Base-by-base conservation (phyloP, 2,888 invertebrate genomes). In the Creontiades dilutus region DNA sequence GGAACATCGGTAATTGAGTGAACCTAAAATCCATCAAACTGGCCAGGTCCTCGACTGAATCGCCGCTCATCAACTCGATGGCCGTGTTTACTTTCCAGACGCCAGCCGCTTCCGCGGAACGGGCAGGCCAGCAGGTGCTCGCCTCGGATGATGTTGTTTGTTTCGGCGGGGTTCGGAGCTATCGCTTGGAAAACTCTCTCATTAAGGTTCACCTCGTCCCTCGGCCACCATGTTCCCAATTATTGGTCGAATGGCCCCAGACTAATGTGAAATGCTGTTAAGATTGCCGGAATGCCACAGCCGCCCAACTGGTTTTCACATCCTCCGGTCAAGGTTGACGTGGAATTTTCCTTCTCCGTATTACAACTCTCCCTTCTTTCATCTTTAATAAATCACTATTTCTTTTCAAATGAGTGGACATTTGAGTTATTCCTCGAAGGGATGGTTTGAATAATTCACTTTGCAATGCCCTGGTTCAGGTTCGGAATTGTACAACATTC, bases 241-340 rank as follows among this genome's bases (percentile, higher is more conserved):
- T 37, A 78, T 78, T 78, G 78, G 47, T 19, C 76, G 76, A 76
- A 76, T 9, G 61, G 16, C n/a, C 23, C 68, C 78, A 47, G 78
- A 19, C 78, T 78, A 78, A 78, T 78, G 78, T 78, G 78, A 46
- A 78, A 28, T 16, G 16, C 78, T 46, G 78, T 78, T 78, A 46
- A 46, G 78, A 78, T 78, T 28, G 19, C 13, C 9, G 68, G 68
- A 68, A 68, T 68, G 68, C 13, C 68, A 12, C 68, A 23, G 68
- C 57, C 14, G 5, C 68, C 23, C 23, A 68, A 68, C 68, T 7
- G 57, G 19, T 68, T 68, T 68, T 68, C 68, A 52, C 52, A 16
- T 19, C 68, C 68, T 68, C 23, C 68, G 68, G 68, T 68, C 68
- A 68, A 23, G 68, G 68, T 68, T 19, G 0, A 13, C 12, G 68